phyloP scores from a whole-genome alignment of 2,888 invertebrate genomes.

The Zaprionus bogoriensis region DNA sequence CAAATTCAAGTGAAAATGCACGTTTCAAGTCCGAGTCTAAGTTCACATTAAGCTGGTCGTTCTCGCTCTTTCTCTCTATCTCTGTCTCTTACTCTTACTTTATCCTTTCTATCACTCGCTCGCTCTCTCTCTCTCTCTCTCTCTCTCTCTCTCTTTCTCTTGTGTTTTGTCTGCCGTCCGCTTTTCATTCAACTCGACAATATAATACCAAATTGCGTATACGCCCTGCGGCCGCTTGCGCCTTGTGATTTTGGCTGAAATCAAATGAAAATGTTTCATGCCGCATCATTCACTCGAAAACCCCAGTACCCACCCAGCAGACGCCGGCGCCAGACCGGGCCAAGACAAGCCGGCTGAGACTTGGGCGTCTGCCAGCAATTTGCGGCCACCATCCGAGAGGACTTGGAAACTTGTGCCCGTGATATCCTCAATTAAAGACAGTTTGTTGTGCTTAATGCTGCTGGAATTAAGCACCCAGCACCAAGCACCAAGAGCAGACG shows the following conservation, averaged over 20 bases:
- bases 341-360: slow-evolving; percentile 1
- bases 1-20: slow-evolving; percentile 64
- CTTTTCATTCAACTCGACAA: slow-evolving; percentile 28
- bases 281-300: slow-evolving; percentile 35
- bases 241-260: slow-evolving; percentile 53
- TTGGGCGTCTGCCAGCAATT: slow-evolving; percentile 28
- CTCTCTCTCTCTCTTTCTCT: neutral
- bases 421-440: slow-evolving; percentile 50
- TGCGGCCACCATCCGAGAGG: slow-evolving; percentile 9
- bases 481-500: too few species aligned
- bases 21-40: slow-evolving; percentile 22
- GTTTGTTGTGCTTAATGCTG: slow-evolving; percentile 29
- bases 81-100: neutral
- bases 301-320: too few species aligned
- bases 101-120: neutral
- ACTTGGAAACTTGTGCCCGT: neutral
- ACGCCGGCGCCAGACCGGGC: slow-evolving; percentile 27
- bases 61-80: neutral
- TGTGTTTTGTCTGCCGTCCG: neutral
- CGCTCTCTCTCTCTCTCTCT: neutral
- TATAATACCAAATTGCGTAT: slow-evolving; percentile 61
- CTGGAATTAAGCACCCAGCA: slow-evolving; percentile 31
- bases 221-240: slow-evolving; percentile 52
- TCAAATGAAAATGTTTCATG: slow-evolving; percentile 42
- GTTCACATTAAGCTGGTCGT: slow-evolving; percentile 9